Evolutionary conservation across 2,888 invertebrate species (phyloP), one percentile per base, ranked within the genome.

Genomic region (Apeira syringaria): DNA sequence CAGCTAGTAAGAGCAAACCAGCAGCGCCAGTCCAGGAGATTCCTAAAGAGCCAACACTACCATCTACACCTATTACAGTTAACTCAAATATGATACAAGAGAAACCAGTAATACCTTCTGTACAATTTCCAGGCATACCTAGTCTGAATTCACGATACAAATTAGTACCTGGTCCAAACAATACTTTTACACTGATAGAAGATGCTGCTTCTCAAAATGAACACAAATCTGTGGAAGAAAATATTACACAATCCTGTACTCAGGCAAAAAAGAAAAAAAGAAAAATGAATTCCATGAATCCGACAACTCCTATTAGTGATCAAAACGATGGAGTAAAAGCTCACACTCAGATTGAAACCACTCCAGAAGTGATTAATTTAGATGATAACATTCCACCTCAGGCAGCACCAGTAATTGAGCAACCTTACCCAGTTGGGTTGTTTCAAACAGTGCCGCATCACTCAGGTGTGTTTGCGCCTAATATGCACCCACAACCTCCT

Each of bases 361-460:
- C 17, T 41, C 40, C 56, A 4, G 68, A 68, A 42, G 39, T 70
- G 1, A 66, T 69, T 35, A 56, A 71, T 46, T 34, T 67, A 29
- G 76, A 71, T 7, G 56, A 61, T 2, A 31, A 42, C 1, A 30
- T 28, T 35, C 30, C 47, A 27, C 24, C 30, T 18, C 48, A 44
- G 20, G 15, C 27, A 4, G 9, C 49, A 17, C 10, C 26, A 24
- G 18, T 24, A 2, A 24, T 4, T 2, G 15, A 55, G 26, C 68
- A 74, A 33, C 89, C 88, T 8, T 89, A 89, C 51, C 88, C 88
- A 11, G 88, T 89, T 1, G 86, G 88, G 2, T 59, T 89, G 24
- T 85, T 89, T 46, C 79, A 81, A 61, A 80, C 82, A 3, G 52
- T 77, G 15, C 56, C 71, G 3, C 74, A 72, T 46, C 57, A 70